Percentiles rank a stretch among this genome's conserved stretches.
These are phyloP conservation scores for Salvelinus fontinalis DNA, from an alignment of 2,113 vertebrate genomes.

Conservation along the genomic window DNA sequence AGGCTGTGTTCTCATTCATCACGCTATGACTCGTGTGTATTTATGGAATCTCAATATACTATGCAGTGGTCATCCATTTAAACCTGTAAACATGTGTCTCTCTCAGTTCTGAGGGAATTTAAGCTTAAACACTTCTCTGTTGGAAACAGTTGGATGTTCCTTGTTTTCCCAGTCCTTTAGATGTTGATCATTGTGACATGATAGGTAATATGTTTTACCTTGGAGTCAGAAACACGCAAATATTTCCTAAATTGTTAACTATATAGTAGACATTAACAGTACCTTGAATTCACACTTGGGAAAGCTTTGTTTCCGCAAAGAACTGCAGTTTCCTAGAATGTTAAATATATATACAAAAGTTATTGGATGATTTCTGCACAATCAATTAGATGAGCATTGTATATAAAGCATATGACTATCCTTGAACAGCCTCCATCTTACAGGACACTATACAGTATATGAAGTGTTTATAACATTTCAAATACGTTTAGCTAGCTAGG, in stretches of 20 bases:
- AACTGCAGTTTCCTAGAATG: neutral
- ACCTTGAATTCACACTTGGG: neutral
- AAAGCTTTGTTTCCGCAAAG: neutral
- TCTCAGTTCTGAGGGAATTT: conserved; percentile 24
- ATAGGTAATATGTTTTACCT: neutral
- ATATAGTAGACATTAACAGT: neutral
- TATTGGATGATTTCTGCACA: neutral
- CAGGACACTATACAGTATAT: too few relatives aligned
- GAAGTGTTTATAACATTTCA: too few relatives aligned
- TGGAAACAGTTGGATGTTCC: neutral
- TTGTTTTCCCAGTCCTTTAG: neutral
- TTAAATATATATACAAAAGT: neutral
- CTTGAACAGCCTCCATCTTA: neutral
- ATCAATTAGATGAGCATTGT: neutral
- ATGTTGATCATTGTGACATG: neutral
- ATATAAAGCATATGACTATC: neutral
- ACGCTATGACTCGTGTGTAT: conserved; percentile 52
- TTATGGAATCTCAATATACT: conserved; percentile 60
- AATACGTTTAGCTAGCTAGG: too few relatives aligned
- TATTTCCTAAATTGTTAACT: neutral
- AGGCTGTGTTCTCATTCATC: conserved; percentile 58
- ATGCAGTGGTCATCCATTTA: conserved; percentile 39
- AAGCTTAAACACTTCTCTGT: conserved; percentile 22
- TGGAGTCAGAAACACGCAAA: neutral
- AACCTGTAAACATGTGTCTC: conserved; percentile 49